phyloP scores from a whole-genome alignment of 2,888 invertebrate genomes.

The Disparrhopalites patrizii region DNA sequence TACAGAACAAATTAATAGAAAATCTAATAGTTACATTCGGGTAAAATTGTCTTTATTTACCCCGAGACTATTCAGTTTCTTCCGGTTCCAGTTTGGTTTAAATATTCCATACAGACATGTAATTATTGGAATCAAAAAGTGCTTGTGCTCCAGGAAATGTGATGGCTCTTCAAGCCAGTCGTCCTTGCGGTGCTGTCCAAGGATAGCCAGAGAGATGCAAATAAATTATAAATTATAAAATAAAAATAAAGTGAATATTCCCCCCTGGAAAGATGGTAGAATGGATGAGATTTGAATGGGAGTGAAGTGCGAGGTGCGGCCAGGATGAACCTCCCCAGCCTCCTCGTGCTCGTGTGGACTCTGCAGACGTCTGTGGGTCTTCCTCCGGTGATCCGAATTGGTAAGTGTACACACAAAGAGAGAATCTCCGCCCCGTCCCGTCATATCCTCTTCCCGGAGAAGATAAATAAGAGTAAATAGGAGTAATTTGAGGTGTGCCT shows the following conservation, averaged over 20 bases:
- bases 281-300: background rate
- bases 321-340: background rate
- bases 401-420: too few species aligned
- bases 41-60: too few species aligned
- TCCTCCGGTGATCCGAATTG: constrained; percentile 45
- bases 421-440: too few species aligned
- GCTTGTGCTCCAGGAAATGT: background rate
- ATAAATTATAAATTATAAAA: background rate
- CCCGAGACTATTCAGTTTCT: too few species aligned
- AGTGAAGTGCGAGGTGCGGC: background rate
- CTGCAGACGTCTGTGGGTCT: constrained; percentile 36
- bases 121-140: background rate
- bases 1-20: too few species aligned
- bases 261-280: background rate
- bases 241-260: background rate
- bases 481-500: background rate
- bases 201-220: too few species aligned
- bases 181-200: too few species aligned
- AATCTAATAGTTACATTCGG: too few species aligned
- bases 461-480: background rate
- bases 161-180: too few species aligned
- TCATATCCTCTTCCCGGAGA: too few species aligned
- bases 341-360: constrained; percentile 30
- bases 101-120: too few species aligned
- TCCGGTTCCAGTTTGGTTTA: too few species aligned